Conservation (phyloP, 2,113 vertebrate genomes). For the Syngnathus typhle region DNA sequence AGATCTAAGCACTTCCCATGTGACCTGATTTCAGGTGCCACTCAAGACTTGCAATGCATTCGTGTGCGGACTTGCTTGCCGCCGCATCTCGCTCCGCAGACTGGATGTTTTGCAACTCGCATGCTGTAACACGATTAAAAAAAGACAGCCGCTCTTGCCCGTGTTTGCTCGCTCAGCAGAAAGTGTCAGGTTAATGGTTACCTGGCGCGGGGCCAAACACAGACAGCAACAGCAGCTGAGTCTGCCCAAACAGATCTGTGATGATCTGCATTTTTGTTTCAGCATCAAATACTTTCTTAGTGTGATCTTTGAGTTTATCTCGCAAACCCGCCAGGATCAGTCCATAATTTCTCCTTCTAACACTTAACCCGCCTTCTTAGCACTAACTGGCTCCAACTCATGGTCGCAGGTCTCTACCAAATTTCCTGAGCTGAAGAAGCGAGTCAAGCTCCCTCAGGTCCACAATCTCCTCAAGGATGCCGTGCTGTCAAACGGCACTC, state of each 20-base stretch:
- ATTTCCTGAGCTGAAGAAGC: constrained; percentile 51
- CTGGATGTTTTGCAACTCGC: not conserved
- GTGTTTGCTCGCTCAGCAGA: not conserved
- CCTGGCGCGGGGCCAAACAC: not conserved
- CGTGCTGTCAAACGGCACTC: constrained; percentile 10
- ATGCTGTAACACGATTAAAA: not conserved
- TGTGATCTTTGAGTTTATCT: too few relatives aligned
- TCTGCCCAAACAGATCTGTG: not conserved
- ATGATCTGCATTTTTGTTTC: too few relatives aligned
- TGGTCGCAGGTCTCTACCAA: constrained; percentile 50
- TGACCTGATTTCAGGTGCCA: not conserved
- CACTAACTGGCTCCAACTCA: not conserved
- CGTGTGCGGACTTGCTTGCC: not conserved
- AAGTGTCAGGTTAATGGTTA: not conserved
- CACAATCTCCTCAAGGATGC: constrained; percentile 44
- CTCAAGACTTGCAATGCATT: not conserved
- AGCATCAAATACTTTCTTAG: too few relatives aligned
- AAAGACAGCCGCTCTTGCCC: not conserved
- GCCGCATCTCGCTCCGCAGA: not conserved
- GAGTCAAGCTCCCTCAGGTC: constrained; percentile 18
- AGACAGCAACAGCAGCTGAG: not conserved
- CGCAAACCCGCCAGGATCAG: too few relatives aligned
- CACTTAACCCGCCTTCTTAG: not conserved
- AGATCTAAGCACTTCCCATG: too few relatives aligned
- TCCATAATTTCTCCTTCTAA: too few relatives aligned